phyloP scores from a whole-genome alignment of 2,888 invertebrate species.

The Camptogramma bilineatum region DNA sequence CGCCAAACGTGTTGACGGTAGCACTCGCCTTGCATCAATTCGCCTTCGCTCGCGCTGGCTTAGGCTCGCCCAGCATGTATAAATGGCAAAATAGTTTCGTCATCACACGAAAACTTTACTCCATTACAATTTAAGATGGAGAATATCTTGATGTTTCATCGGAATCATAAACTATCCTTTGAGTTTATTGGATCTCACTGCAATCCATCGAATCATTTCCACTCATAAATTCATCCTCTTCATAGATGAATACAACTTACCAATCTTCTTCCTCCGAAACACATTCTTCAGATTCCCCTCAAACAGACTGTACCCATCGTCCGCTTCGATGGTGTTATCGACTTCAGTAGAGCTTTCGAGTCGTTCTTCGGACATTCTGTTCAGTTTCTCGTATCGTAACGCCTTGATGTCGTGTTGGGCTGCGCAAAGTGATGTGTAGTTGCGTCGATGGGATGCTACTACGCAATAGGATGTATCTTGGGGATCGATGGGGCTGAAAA shows the following conservation, averaged over 20 bases:
- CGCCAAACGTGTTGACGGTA: too few relatives aligned
- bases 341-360: slow-evolving; percentile 52
- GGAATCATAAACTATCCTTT: too few relatives aligned
- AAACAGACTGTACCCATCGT: slow-evolving; percentile 63
- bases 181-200: too few relatives aligned
- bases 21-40: too few relatives aligned
- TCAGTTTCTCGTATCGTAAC: slow-evolving; percentile 59
- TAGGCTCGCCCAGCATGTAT: too few relatives aligned
- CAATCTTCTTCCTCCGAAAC: slow-evolving; percentile 72
- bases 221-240: too few relatives aligned
- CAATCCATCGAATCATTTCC: too few relatives aligned
- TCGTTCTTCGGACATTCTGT: slow-evolving; percentile 49
- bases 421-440: slow-evolving; percentile 77
- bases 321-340: slow-evolving; percentile 66
- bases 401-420: slow-evolving; percentile 70
- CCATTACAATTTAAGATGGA: too few relatives aligned
- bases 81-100: too few relatives aligned
- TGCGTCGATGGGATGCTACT: slow-evolving; percentile 71
- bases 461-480: slow-evolving; percentile 78
- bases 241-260: slow-evolving; percentile 58
- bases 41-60: too few relatives aligned
- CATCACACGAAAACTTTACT: too few relatives aligned
- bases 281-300: slow-evolving; percentile 66
- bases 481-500: slow-evolving; percentile 77
- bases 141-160: too few relatives aligned